Conservation (phyloP, 2,888 invertebrate species). For the Sarcophaga variegata region DNA sequence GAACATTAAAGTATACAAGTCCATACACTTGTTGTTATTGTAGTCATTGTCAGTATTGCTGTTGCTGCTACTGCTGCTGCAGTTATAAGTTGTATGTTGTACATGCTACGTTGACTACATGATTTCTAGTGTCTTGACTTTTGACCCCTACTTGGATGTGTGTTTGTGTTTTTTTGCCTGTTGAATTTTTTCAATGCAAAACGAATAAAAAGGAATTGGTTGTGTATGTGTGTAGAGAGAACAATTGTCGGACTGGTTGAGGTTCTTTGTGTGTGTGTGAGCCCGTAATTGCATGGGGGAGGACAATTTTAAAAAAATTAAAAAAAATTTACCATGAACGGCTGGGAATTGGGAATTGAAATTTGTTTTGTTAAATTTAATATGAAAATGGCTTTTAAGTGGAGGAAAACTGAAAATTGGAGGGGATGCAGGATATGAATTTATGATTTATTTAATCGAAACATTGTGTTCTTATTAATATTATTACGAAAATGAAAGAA, state of each 20-base stretch:
- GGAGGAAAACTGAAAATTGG: background rate
- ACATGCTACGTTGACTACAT: constrained; percentile 47
- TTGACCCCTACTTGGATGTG: constrained; percentile 47
- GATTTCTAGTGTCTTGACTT: constrained; percentile 48
- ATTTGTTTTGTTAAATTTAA: background rate
- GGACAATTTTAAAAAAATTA: background rate
- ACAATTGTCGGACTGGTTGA: background rate
- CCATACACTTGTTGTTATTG: background rate
- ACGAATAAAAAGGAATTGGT: background rate
- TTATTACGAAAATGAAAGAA: too few species aligned
- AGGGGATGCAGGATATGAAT: too few species aligned
- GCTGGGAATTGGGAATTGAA: background rate
- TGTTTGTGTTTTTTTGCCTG: background rate
- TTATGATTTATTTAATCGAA: too few species aligned
- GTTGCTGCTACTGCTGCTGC: background rate
- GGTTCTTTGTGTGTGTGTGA: background rate
- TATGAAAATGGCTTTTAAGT: background rate
- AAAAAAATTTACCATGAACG: background rate
- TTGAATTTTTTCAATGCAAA: background rate
- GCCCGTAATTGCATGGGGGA: background rate
- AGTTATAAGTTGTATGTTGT: background rate
- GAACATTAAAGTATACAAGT: background rate
- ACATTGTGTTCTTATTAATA: too few species aligned
- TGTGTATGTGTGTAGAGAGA: background rate
- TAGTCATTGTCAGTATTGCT: background rate